Evolutionary conservation across 2,113 vertebrate species (phyloP), one percentile per base, ranked within the genome.

Genomic region (Hydrochoerus hydrochaeris): DNA sequence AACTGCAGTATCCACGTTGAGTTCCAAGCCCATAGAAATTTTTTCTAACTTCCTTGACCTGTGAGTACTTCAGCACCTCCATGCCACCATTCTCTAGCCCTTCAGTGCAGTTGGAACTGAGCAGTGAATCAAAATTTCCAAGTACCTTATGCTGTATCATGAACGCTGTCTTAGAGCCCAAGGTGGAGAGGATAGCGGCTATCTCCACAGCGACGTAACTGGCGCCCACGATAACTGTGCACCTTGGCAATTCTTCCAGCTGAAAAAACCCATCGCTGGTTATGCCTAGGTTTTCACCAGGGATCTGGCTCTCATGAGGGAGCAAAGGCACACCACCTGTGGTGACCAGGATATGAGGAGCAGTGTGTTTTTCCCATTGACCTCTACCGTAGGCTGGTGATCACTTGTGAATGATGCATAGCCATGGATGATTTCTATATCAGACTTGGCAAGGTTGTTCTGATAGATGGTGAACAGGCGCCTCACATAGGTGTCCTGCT

Each of bases 171-270:
- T 98, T 99, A 80, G 99, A 99, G 8, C 99, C 99, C 62, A 99
- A 98, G 0, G 99, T 98, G 10, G 99, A 99, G 0, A 99, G 99
- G 97, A 99, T 99, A 32, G 99, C 99, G 0, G 98, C 99, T 0
- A 99, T 99, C 95, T 99, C 99, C 98, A 99, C 99, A 0, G 99
- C 99, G 35, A 99, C 99, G 96, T 99, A 99, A 46, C 99, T 99
- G 0, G 99, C 99, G 0, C 99, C 99, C 0, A 99, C 99, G 0
- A 99, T 97, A 41, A 99, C 98, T 3, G 98, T 99, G 97, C 98
- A 99, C 88, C 99, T 99, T 57, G 54, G 54, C 17, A 57, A 20
- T 57, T 57, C 54, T 57, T 19, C 54, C 54, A 57, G 54, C 17
- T 57, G 54, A 19, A 20, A 19, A 57, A 57, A 19, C 16, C 54